Evolutionary conservation across 2,888 invertebrate genomes (phyloP).

Genomic region (Lasius fuliginosus): DNA sequence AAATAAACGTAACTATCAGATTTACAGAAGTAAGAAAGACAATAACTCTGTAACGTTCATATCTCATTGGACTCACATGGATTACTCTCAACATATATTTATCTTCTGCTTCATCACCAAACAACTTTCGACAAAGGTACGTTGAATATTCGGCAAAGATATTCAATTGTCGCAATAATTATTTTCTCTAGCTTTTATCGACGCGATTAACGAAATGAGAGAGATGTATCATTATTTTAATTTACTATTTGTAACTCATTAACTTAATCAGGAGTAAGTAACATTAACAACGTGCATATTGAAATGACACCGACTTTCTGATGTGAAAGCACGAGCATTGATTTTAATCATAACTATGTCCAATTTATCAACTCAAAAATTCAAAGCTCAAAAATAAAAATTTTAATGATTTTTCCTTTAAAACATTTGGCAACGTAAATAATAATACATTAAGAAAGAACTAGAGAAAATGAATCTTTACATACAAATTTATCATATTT

Average conservation of each 20-base stretch:
- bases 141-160: background rate
- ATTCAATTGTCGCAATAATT: background rate
- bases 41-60: background rate
- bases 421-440: constrained; percentile 27
- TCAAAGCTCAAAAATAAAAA: constrained; percentile 63
- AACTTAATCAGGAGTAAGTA: background rate
- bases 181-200: background rate
- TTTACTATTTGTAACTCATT: background rate
- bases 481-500: background rate
- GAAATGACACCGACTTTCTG: constrained; percentile 66
- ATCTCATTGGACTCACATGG: background rate
- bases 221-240: background rate
- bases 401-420: constrained; percentile 63
- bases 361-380: constrained; percentile 19
- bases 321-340: constrained; percentile 51
- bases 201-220: background rate
- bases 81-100: constrained; percentile 16
- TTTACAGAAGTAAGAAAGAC: constrained; percentile 18
- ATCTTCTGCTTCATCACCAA: constrained; percentile 15
- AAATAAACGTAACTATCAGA: constrained; percentile 24
- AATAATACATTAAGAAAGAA: background rate
- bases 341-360: constrained; percentile 60
- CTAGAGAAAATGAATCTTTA: background rate
- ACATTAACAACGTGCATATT: constrained; percentile 38
- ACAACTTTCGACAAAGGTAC: background rate